Conservation (phyloP, 1,140 invertebrate genomes). For the Antheraea pernyi region DNA sequence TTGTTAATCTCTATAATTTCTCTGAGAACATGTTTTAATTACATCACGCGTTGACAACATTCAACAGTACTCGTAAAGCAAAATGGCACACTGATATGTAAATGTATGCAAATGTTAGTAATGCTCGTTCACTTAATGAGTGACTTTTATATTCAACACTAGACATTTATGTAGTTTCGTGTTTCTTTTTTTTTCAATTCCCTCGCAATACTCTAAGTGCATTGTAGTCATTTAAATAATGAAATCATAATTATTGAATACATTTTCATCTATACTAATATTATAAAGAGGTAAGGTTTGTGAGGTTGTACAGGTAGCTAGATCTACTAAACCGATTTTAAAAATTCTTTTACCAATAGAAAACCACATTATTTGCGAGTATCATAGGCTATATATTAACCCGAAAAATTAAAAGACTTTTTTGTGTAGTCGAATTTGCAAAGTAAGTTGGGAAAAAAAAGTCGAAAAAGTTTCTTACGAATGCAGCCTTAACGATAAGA, state of each 20-base stretch:
- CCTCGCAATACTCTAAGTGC: background rate
- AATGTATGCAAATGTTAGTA: constrained; percentile 39
- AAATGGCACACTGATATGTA: constrained; percentile 34
- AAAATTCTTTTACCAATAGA: too few relatives aligned
- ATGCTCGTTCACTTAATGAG: constrained; percentile 33
- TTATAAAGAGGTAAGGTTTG: too few relatives aligned
- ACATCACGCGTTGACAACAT: constrained; percentile 30
- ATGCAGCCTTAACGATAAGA: too few relatives aligned
- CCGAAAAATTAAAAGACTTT: too few relatives aligned
- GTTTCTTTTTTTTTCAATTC: background rate
- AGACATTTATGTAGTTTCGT: constrained; percentile 9
- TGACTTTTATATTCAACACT: constrained; percentile 22
- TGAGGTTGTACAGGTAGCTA: too few relatives aligned
- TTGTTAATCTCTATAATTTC: constrained; percentile 26
- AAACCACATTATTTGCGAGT: too few relatives aligned
- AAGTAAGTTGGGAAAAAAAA: too few relatives aligned
- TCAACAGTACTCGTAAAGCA: constrained; percentile 27
- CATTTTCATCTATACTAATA: too few relatives aligned
- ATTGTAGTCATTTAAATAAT: background rate
- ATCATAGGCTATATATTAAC: too few relatives aligned
- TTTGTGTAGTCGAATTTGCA: too few relatives aligned
- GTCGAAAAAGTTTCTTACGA: too few relatives aligned
- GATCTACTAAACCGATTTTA: too few relatives aligned
- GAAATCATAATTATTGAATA: background rate
- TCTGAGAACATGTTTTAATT: constrained; percentile 38